Evolutionary conservation across 1,140 invertebrate species (phyloP).

Genomic region (Drosophila pachea): DNA sequence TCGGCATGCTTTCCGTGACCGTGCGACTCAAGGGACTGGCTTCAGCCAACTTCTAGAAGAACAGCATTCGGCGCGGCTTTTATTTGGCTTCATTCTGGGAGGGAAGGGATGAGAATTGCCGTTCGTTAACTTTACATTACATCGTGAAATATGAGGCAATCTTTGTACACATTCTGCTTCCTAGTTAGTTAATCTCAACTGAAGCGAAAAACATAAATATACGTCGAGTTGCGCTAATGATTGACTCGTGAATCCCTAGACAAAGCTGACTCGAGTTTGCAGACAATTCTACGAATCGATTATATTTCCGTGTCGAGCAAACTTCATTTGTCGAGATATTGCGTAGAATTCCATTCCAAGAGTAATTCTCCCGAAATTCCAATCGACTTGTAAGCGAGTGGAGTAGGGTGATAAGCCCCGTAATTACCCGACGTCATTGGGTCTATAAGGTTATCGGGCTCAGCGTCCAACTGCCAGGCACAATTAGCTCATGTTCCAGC

Average conservation of each 20-base stretch:
- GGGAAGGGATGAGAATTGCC: neutral
- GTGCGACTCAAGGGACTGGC: slow-evolving; percentile 6
- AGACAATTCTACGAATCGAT: neutral
- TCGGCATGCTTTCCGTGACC: neutral
- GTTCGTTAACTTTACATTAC: slow-evolving; percentile 16
- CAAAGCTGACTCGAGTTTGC: no score
- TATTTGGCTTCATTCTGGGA: slow-evolving; percentile 35
- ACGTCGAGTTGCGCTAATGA: no score
- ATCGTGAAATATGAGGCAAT: slow-evolving; percentile 20
- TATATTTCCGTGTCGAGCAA: neutral
- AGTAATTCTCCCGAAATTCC: neutral
- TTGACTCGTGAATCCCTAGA: no score
- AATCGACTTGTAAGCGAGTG: neutral
- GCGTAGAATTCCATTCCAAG: neutral
- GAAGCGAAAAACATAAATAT: no score
- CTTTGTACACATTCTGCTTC: neutral
- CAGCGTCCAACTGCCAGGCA: neutral
- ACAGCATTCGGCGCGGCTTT: slow-evolving; percentile 12
- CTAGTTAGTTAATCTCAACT: no score
- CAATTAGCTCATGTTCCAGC: neutral
- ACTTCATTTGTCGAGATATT: neutral
- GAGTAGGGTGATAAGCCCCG: neutral
- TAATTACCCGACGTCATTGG: neutral
- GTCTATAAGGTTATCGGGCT: neutral
- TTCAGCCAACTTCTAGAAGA: slow-evolving; percentile 7